Percentiles rank a stretch among this genome's conserved stretches.
These are phyloP conservation scores for Loxodonta africana DNA, from an alignment of 2,113 vertebrate species.

Conservation along the genomic window DNA sequence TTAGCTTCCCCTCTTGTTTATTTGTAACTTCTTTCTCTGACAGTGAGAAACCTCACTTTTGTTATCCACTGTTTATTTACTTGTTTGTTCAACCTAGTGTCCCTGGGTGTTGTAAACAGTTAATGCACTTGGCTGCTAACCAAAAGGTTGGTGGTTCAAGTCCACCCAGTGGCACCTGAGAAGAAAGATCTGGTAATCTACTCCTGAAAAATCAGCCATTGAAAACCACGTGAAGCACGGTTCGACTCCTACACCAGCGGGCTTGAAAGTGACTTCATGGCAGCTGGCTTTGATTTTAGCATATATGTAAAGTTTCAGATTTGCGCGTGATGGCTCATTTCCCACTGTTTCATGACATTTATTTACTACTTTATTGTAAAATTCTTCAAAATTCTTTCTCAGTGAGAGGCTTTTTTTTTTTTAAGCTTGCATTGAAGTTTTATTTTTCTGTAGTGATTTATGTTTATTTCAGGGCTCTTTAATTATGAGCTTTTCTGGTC, in stretches of 20 bases:
- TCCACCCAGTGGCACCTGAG: background rate
- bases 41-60: background rate
- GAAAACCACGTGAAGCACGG: background rate
- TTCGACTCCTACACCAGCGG: background rate
- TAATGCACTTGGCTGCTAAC: no score
- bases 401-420: background rate
- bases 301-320: slow-evolving; percentile 35
- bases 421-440: background rate
- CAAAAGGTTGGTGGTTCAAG: no score
- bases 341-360: background rate
- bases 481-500: background rate
- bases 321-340: background rate
- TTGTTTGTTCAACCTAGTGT: background rate
- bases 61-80: background rate
- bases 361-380: no score
- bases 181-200: background rate
- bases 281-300: background rate
- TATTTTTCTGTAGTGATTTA: slow-evolving; percentile 23
- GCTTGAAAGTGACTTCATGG: background rate
- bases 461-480: slow-evolving; percentile 27
- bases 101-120: no score
- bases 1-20: background rate
- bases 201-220: background rate
- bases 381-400: no score
- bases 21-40: slow-evolving; percentile 59